A percentile compares a stretch with the other conserved stretches of the same genome.
phyloP scores from a whole-genome alignment of 1,140 invertebrate species.

The Caerostris extrusa region DNA sequence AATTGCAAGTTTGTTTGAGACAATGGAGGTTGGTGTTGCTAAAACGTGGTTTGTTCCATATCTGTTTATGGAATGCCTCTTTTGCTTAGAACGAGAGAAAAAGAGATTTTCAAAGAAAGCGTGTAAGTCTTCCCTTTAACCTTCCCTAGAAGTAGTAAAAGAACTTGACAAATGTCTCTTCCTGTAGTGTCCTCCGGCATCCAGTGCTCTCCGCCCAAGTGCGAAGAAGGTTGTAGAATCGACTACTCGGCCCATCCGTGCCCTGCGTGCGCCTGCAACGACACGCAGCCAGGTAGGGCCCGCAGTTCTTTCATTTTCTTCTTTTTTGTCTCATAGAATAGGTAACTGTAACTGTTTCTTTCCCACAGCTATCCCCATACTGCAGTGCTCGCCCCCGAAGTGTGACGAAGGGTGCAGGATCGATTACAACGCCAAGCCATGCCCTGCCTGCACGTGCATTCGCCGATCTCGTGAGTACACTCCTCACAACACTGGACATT shows the following conservation, averaged over 20 bases:
- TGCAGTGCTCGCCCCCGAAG: constrained; percentile 22
- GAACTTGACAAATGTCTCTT: no score
- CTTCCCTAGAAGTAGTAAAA: no score
- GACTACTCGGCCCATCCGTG: constrained; percentile 27
- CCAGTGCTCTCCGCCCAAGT: constrained; percentile 31
- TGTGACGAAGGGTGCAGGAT: constrained; percentile 2
- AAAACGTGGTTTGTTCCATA: no score
- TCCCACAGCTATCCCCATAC: background rate
- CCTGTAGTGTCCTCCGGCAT: background rate
- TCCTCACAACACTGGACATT: no score
- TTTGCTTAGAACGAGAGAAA: no score
- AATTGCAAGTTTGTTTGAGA: no score
- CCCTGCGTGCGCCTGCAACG: background rate
- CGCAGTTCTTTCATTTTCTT: background rate
- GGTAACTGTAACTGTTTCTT: background rate
- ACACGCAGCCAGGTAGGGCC: background rate
- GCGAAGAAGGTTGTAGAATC: background rate
- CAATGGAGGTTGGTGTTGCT: no score
- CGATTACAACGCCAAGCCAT: constrained; percentile 51
- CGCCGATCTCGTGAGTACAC: background rate
- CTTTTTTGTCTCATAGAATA: background rate
- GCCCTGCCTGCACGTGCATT: constrained; percentile 13
- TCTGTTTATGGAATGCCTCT: no score
- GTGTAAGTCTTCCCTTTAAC: no score
- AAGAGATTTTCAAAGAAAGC: no score